Evolutionary conservation across 2,113 vertebrate species (phyloP), one percentile per base, ranked within the genome.

Genomic region (Tragulus kanchil): DNA sequence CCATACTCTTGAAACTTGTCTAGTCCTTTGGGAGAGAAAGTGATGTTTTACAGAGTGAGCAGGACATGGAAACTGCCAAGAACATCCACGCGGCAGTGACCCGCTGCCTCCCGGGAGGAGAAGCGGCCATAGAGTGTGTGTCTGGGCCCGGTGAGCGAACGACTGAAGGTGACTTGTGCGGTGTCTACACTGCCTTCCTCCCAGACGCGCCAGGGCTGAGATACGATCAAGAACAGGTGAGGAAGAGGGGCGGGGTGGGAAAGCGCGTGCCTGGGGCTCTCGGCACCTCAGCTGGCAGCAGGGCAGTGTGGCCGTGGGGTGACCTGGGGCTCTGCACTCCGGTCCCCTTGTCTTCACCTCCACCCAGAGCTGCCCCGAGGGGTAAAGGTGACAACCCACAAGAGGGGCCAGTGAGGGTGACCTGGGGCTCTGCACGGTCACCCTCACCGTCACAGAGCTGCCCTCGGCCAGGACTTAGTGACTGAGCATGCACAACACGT

Each of bases 201-300:
- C 83, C 23, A 17, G 50, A 3, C 10, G 3, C 0, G 6, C 31
- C 65, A 19, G 56, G 67, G 23, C 45, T 15, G 1, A 6, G 62
- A 69, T 1, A 1, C 7, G 48, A 26, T 0, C 1, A n/a, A 8
- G 58, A 54, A 21, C 65, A n/a, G 54, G 61, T 4, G 3, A 21
- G 42, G 23, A 23, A 8, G 54, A 6, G 50, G 2, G 52, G 42
- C 4, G 48, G 2, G 58, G 62, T 0, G 5, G 89, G 26, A 28
- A n/a, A 36, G 78, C 3, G 31, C 3, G 3, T 6, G 81, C 69
- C 52, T 0, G 1, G 56, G 52, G 25, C 17, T 14, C n/a, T 14
- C 0, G 8, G 19, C 0, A 0, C 14, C 17, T 26, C 6, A 0
- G 54, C 7, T 0, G 42, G 31, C n/a, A 31, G 59, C 2, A 3